Base-by-base conservation (phyloP, 2,113 vertebrate genomes). In the Anseranas semipalmata region DNA sequence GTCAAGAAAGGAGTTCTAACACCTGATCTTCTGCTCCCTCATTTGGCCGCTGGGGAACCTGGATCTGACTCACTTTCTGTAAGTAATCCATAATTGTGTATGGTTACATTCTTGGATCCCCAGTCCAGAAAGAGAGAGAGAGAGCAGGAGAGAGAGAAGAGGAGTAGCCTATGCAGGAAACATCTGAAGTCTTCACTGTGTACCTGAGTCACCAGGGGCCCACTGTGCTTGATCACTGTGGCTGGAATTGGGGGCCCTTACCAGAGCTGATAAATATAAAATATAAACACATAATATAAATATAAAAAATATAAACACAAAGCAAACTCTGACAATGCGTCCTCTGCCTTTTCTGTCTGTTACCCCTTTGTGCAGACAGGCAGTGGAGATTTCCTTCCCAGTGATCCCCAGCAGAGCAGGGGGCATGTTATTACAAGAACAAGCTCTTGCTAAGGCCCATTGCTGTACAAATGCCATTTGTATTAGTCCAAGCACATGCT, bases 221-320 rank as follows among this genome's bases (percentile, higher is more conserved):
- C 12, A 1, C 32, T 7, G 41, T 68, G 6, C 43, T 33, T 9
- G 5, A 21, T 39, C 41, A 4, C 63, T 27, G 14, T 63, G 4
- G 32, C 3, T 27, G 70, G 53, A 60, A 33, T 6, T 39, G 53
- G 39, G 70, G 15, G 30, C 56, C 35, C 45, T 33, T 50, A 15
- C 17, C 45, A 24, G 55, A 37, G 45, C 53, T 18, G 60, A n/a
- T n/a, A n/a, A n/a, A n/a, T n/a, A n/a, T n/a, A 30, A 59, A 37
- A 43, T 6, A 25, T 0, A 27, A 53, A 53, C 35, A 25, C 32
- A 5, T n/a, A n/a, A n/a, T n/a, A n/a, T n/a, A n/a, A n/a, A n/a
- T n/a, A n/a, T n/a, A n/a, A n/a, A 30, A 59, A 37, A 43, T 6
- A 25, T 0, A 27, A 53, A 53, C 35, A 25, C 32, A 5, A 15